phyloP scores from a whole-genome alignment of 2,797 vertebrate species.

The Brachymystax lenok region DNA sequence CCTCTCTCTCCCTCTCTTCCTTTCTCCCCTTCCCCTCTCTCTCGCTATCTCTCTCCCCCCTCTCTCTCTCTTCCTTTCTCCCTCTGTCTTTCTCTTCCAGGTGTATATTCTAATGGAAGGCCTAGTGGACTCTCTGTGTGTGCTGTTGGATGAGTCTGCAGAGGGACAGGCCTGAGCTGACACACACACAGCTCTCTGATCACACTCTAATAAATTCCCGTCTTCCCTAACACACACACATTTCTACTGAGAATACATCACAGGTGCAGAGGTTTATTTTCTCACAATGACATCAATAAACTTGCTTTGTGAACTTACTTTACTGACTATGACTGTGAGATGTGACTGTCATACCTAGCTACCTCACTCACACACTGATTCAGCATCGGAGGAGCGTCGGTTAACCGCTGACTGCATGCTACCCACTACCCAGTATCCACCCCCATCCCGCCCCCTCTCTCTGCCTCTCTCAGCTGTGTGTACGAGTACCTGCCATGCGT shows the following conservation, averaged over 20 bases:
- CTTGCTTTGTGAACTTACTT: neutral
- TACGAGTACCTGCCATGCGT: slow-evolving; percentile 39
- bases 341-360: neutral
- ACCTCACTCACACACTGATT: neutral
- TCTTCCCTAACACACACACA: neutral
- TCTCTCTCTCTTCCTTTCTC: slow-evolving; percentile 1
- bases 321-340: no score
- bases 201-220: neutral
- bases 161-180: slow-evolving; percentile 6
- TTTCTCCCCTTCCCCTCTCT: neutral
- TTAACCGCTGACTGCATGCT: neutral
- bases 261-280: neutral
- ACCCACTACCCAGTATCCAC: neutral
- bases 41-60: neutral
- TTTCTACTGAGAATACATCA: neutral
- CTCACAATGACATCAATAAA: neutral
- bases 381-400: neutral
- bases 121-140: slow-evolving; percentile 60
- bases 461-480: slow-evolving; percentile 10
- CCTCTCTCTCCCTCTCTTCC: slow-evolving; percentile 35
- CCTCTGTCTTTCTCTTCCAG: slow-evolving; percentile 44
- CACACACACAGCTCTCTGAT: neutral
- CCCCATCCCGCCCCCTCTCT: neutral
- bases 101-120: slow-evolving; percentile 61
- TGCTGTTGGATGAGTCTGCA: slow-evolving; percentile 50